These are phyloP conservation scores for Pyrrhura leucotis DNA, from an alignment of 2,797 vertebrate genomes.

Conservation along the genomic window DNA sequence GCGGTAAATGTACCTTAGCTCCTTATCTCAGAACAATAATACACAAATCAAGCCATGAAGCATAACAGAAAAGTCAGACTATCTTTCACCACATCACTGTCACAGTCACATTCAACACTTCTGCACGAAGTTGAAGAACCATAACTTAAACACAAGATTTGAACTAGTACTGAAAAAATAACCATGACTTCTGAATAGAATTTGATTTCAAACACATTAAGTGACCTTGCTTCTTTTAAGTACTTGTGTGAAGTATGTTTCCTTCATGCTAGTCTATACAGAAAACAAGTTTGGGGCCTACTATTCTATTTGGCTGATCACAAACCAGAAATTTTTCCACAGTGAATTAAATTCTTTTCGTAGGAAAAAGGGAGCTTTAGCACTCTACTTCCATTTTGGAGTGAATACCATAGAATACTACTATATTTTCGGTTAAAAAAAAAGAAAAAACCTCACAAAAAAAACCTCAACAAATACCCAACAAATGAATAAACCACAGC, in stretches of 20 bases:
- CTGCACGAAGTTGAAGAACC: neutral
- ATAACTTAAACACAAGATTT: neutral
- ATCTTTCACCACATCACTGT: rapidly evolving
- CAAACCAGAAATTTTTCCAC: neutral
- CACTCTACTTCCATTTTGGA: neutral
- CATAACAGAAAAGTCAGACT: neutral
- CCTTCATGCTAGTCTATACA: neutral
- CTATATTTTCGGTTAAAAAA: neutral
- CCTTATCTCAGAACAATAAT: neutral
- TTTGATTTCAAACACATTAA: neutral
- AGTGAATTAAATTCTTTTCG: neutral
- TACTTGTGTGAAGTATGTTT: neutral
- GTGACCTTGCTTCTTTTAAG: neutral
- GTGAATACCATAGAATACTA: neutral
- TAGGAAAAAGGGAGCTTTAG: neutral
- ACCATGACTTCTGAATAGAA: neutral
- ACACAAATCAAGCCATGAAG: neutral
- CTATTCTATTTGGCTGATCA: neutral
- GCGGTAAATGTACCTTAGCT: neutral
- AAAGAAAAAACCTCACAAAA: neutral
- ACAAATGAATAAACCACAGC: neutral
- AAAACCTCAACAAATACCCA: neutral
- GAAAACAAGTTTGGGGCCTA: neutral
- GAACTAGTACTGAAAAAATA: neutral
- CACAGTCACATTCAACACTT: neutral